Evolutionary conservation across 2,113 vertebrate species (phyloP).

Genomic region (Amazona guildingii): DNA sequence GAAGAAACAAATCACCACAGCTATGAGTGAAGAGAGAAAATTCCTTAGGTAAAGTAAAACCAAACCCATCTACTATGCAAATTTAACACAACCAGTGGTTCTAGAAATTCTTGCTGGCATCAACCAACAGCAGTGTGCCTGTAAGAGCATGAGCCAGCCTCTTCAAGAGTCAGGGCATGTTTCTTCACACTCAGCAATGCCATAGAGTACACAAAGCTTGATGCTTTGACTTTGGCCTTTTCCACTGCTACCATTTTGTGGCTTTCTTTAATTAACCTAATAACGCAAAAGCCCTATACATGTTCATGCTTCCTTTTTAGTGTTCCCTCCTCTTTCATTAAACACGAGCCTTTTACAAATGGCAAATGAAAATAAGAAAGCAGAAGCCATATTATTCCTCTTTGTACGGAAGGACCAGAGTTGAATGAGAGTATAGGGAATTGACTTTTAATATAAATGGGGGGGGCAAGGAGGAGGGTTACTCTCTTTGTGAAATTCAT

Average conservation of each 20-base stretch:
- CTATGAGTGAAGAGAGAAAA: not conserved
- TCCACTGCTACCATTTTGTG: not conserved
- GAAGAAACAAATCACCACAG: not conserved
- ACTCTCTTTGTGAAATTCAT: conserved; percentile 7
- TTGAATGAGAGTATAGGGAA: not conserved
- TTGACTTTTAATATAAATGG: conserved; percentile 11
- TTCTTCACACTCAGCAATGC: not conserved
- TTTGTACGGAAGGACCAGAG: not conserved
- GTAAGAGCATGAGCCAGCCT: not conserved
- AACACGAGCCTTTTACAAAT: not conserved
- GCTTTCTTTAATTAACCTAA: not conserved
- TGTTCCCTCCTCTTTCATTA: not conserved
- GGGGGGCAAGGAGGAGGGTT: not conserved
- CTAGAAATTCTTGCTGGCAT: not conserved
- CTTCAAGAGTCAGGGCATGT: not conserved
- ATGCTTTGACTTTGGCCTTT: not conserved
- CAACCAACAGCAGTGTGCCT: not conserved
- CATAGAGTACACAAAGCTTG: not conserved
- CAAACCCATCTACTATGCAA: not conserved
- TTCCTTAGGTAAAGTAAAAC: not conserved
- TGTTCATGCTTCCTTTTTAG: not conserved
- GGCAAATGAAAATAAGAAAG: not conserved
- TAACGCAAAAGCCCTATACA: not conserved
- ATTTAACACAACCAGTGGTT: not conserved
- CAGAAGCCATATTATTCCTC: not conserved